These are phyloP conservation scores for Gambusia yucatana DNA, from an alignment of 2,797 vertebrate genomes.

Conservation along the genomic window DNA sequence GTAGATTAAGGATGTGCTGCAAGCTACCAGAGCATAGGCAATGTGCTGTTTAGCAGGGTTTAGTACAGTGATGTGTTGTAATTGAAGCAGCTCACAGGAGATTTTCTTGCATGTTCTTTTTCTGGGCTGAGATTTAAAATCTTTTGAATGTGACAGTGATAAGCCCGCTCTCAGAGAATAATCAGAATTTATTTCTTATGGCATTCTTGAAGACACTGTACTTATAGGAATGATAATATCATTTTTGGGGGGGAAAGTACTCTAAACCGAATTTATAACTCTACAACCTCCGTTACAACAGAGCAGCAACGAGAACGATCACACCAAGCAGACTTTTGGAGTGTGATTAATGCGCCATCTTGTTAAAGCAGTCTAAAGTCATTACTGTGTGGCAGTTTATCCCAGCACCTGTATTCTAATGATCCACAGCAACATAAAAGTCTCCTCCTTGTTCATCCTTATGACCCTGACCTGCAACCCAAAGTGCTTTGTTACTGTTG, in stretches of 20 bases:
- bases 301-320: neutral
- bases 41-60: constrained; percentile 14
- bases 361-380: constrained; percentile 7
- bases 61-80: constrained; percentile 14
- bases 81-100: constrained; percentile 7
- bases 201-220: neutral
- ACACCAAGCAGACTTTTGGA: neutral
- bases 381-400: constrained; percentile 15
- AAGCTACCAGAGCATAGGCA: constrained; percentile 20
- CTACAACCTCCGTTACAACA: neutral
- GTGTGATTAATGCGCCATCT: neutral
- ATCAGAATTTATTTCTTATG: neutral
- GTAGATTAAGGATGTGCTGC: constrained; percentile 28
- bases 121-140: constrained; percentile 1
- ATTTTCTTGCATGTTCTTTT: neutral
- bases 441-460: constrained; percentile 35
- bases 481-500: constrained; percentile 66
- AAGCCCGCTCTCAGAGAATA: neutral
- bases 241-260: neutral
- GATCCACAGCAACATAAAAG: constrained; percentile 25
- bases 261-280: constrained; percentile 6
- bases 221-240: neutral
- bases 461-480: constrained; percentile 68
- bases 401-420: constrained; percentile 31
- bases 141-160: neutral